Percentiles rank a stretch among this genome's conserved stretches.
Evolutionary conservation across 2,888 invertebrate species (phyloP).

Genomic region (Macaria notata): DNA sequence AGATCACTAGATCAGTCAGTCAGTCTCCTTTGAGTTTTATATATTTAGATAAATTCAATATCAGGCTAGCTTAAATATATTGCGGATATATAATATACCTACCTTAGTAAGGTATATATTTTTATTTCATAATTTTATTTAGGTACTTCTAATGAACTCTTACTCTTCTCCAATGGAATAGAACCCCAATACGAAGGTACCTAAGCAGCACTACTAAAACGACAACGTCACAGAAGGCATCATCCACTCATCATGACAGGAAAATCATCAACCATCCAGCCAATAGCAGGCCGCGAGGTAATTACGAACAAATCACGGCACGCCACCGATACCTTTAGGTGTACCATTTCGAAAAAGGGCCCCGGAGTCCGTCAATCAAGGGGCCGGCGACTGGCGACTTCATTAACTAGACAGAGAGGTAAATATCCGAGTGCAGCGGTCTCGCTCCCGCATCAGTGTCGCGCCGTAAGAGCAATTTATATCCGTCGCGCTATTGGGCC

Average conservation of each 20-base stretch:
- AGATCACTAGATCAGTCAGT: too few species aligned
- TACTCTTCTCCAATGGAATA: too few species aligned
- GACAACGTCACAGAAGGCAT: not conserved
- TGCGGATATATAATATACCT: too few species aligned
- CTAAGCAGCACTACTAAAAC: too few species aligned
- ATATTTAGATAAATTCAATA: too few species aligned
- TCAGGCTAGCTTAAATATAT: too few species aligned
- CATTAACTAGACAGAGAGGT: slow-evolving; percentile 70
- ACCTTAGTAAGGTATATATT: too few species aligned
- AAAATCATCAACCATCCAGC: slow-evolving; percentile 39
- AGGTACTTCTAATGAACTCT: too few species aligned
- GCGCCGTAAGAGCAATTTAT: slow-evolving; percentile 81
- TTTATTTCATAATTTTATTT: too few species aligned
- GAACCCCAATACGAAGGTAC: too few species aligned
- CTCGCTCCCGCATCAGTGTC: slow-evolving; percentile 69
- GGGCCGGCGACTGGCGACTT: slow-evolving; percentile 73
- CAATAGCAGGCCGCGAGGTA: slow-evolving; percentile 48
- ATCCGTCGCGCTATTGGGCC: slow-evolving; percentile 83
- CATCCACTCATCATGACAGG: slow-evolving; percentile 25
- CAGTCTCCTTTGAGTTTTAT: too few species aligned
- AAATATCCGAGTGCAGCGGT: slow-evolving; percentile 32
- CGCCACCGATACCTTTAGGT: slow-evolving; percentile 66
- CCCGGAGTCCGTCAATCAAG: slow-evolving; percentile 75
- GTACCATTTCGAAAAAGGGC: slow-evolving; percentile 71
- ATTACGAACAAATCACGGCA: slow-evolving; percentile 71